Percentiles rank a stretch among this genome's conserved stretches.
Evolutionary conservation across 2,113 vertebrate genomes (phyloP).

Genomic region (Tamias sibiricus): DNA sequence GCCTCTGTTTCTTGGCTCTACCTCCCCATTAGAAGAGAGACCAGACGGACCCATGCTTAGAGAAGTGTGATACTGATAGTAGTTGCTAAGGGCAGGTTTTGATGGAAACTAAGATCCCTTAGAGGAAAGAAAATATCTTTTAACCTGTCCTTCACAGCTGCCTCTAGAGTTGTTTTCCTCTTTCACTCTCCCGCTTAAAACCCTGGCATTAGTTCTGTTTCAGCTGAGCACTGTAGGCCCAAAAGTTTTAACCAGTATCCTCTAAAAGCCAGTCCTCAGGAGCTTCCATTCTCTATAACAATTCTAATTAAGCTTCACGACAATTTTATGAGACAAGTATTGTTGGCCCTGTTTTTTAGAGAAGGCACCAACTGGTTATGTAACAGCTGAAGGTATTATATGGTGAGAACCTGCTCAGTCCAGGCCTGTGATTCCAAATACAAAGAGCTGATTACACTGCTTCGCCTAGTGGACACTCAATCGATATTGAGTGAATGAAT

Average conservation of each 20-base stretch:
- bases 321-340: background rate
- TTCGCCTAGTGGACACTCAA: background rate
- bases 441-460: background rate
- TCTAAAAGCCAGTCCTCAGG: background rate
- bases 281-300: background rate
- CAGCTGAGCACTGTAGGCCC: background rate
- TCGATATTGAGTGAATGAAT: background rate
- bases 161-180: background rate
- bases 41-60: background rate
- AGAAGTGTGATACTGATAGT: background rate
- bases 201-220: background rate
- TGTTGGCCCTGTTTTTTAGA: slow-evolving; percentile 25
- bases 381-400: background rate
- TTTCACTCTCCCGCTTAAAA: background rate
- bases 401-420: background rate
- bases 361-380: background rate
- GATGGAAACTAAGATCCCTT: background rate
- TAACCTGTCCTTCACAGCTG: background rate
- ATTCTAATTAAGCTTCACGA: background rate
- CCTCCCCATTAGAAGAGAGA: slow-evolving; percentile 37
- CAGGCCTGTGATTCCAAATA: background rate
- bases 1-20: slow-evolving; percentile 62
- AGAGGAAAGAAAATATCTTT: background rate
- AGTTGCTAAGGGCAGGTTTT: background rate
- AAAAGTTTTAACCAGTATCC: background rate